Evolutionary conservation across 2,888 invertebrate species (phyloP).

Genomic region (Choristoneura rosaceana): DNA sequence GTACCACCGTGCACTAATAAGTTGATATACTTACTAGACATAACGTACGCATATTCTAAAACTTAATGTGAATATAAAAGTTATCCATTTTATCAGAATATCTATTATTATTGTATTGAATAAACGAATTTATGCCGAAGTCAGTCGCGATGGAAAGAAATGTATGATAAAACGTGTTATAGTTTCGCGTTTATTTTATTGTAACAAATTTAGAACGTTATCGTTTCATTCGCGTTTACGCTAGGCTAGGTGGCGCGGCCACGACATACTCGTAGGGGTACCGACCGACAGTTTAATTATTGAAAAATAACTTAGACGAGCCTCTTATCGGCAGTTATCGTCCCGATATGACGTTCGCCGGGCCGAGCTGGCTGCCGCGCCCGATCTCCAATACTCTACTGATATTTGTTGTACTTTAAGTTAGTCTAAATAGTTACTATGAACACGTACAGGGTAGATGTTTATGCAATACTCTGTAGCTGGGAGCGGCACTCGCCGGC

Average conservation of each 20-base stretch:
- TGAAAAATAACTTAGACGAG: constrained; percentile 54
- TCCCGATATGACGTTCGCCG: constrained; percentile 62
- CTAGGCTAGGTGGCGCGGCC: constrained; percentile 83
- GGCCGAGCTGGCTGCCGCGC: constrained; percentile 64
- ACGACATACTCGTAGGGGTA: constrained; percentile 72
- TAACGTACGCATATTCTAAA: constrained; percentile 83
- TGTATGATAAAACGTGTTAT: constrained; percentile 75
- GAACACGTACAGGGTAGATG: constrained; percentile 85
- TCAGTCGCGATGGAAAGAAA: constrained; percentile 59
- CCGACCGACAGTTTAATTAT: constrained; percentile 63
- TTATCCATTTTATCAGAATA: constrained; percentile 83
- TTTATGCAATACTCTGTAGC: constrained; percentile 80
- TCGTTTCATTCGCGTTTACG: constrained; percentile 79
- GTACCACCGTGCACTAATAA: constrained; percentile 77
- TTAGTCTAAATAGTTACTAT: constrained; percentile 80
- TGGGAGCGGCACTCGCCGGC: constrained; percentile 67
- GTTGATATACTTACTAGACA: constrained; percentile 71
- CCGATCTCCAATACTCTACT: constrained; percentile 67
- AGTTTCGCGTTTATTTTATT: constrained; percentile 79
- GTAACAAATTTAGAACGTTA: constrained; percentile 78
- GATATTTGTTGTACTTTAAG: constrained; percentile 75
- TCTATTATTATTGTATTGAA: constrained; percentile 79
- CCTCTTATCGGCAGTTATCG: constrained; percentile 60
- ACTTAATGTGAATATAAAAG: constrained; percentile 81
- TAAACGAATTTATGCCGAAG: constrained; percentile 78